A percentile compares a stretch with the other conserved stretches of the same genome.
Evolutionary conservation across 2,888 invertebrate species (phyloP).

Genomic region (Anodontia alba): DNA sequence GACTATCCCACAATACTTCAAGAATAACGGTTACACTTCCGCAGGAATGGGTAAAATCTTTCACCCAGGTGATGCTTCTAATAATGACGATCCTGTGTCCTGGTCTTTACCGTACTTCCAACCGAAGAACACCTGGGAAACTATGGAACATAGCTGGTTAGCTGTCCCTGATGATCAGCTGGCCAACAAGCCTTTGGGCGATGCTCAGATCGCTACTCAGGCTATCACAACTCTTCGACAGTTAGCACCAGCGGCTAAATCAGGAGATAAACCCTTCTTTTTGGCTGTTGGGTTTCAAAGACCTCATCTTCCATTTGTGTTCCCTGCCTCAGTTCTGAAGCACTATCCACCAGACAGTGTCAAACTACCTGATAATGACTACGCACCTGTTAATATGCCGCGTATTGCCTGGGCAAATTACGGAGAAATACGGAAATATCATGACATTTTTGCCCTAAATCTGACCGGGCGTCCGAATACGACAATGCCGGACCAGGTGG

Average conservation of each 20-base stretch:
- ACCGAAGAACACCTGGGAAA: neutral
- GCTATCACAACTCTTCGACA: conserved; percentile 88
- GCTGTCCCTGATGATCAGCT: conserved; percentile 42
- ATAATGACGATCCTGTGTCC: conserved; percentile 54
- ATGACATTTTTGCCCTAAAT: conserved; percentile 60
- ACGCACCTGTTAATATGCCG: conserved; percentile 70
- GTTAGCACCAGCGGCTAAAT: conserved; percentile 26
- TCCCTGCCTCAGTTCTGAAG: conserved; percentile 91
- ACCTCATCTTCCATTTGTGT: conserved; percentile 94
- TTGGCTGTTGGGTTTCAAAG: conserved; percentile 94
- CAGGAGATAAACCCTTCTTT: conserved; percentile 88
- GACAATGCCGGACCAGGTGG: conserved; percentile 65
- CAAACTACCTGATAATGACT: conserved; percentile 65
- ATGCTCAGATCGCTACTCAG: conserved; percentile 89
- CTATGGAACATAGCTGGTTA: conserved; percentile 38
- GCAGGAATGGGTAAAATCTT: conserved; percentile 88
- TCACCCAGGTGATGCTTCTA: conserved; percentile 86
- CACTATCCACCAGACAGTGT: conserved; percentile 76
- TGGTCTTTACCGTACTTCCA: conserved; percentile 59
- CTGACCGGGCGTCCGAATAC: conserved; percentile 63
- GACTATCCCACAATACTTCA: conserved; percentile 63
- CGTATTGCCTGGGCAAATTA: conserved; percentile 68
- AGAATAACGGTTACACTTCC: no score
- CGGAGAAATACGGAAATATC: conserved; percentile 59
- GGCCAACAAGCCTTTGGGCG: conserved; percentile 89